A percentile compares a stretch with the other conserved stretches of the same genome.
Evolutionary conservation across 2,113 vertebrate genomes (phyloP).

Genomic region (Otus sunia): DNA sequence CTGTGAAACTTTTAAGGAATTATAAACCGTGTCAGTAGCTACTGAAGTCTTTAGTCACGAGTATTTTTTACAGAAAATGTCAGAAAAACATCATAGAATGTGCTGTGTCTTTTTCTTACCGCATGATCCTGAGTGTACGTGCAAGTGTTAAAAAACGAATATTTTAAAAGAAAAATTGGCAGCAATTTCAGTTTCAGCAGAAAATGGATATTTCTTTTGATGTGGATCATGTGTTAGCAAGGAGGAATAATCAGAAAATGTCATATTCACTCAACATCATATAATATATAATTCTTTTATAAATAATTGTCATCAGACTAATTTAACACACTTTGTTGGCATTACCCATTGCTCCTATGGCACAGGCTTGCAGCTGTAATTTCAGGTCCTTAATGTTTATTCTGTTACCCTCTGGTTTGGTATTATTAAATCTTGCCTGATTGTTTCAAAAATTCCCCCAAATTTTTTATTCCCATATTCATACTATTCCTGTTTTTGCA

Average conservation of each 20-base stretch:
- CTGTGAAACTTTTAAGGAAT: constrained; percentile 13
- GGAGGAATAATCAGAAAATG: background rate
- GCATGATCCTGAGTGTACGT: background rate
- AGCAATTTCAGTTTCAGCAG: constrained; percentile 2
- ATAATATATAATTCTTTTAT: background rate
- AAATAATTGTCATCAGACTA: background rate
- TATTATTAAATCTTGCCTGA: background rate
- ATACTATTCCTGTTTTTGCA: background rate
- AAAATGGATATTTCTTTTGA: background rate
- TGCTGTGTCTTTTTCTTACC: background rate
- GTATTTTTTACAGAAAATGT: constrained; percentile 27
- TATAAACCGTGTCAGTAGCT: constrained; percentile 10
- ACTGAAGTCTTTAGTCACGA: background rate
- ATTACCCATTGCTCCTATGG: background rate
- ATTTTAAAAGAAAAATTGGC: constrained; percentile 39
- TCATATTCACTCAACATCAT: background rate
- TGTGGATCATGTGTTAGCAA: background rate
- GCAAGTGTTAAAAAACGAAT: constrained; percentile 42
- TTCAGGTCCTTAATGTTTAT: background rate
- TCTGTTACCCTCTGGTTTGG: background rate
- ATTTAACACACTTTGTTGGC: background rate
- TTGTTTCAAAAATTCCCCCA: background rate
- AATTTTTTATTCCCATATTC: background rate
- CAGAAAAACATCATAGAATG: constrained; percentile 32
- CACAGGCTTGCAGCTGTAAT: background rate